These are phyloP conservation scores for Alaudala cheleensis DNA, from an alignment of 2,113 vertebrate species.

Conservation along the genomic window DNA sequence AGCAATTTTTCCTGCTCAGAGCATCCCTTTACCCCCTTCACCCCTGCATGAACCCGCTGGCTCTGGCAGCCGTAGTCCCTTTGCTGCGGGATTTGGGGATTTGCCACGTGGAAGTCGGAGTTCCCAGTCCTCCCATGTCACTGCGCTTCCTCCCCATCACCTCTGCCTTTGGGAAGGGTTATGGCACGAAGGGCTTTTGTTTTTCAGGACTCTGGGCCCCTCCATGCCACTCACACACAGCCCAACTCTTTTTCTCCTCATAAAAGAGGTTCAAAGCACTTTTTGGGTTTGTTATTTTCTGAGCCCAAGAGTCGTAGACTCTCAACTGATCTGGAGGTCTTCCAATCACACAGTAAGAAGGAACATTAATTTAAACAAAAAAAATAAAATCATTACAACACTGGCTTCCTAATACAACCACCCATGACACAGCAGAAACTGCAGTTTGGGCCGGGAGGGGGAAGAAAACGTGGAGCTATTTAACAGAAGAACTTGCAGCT, in stretches of 20 bases:
- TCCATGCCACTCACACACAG: background rate
- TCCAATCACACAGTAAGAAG: background rate
- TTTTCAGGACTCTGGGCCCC: background rate
- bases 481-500: background rate
- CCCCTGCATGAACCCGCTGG: background rate
- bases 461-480: background rate
- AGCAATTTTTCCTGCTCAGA: background rate
- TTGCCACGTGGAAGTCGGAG: fast-evolving
- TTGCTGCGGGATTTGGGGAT: fast-evolving
- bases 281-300: fast-evolving
- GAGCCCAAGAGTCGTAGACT: fast-evolving
- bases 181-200: fast-evolving
- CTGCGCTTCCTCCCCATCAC: background rate
- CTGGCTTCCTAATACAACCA: background rate
- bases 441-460: background rate
- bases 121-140: fast-evolving
- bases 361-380: background rate
- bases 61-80: background rate
- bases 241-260: fast-evolving
- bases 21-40: background rate
- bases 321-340: background rate
- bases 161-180: background rate
- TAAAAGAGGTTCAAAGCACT: background rate
- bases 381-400: background rate
- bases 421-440: background rate